These are phyloP conservation scores for Chelonia mydas DNA, from an alignment of 2,797 vertebrate genomes.

Conservation along the genomic window DNA sequence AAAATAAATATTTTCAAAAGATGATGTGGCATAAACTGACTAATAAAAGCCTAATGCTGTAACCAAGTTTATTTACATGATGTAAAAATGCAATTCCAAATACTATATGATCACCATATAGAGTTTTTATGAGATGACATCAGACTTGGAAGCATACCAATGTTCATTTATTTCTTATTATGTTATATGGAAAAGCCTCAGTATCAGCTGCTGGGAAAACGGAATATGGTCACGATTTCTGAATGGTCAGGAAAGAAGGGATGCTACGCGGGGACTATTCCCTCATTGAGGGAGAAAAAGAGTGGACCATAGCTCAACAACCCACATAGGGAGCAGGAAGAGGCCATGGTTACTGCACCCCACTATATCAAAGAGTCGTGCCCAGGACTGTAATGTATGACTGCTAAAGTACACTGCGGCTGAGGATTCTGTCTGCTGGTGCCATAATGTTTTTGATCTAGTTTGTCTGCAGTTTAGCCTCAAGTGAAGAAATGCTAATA, in stretches of 20 bases:
- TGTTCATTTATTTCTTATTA: background rate
- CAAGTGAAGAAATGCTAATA: background rate
- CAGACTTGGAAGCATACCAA: background rate
- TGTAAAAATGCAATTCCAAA: background rate
- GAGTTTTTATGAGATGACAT: background rate
- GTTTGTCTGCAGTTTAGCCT: background rate
- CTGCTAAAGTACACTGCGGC: background rate
- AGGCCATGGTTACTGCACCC: background rate
- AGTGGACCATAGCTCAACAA: background rate
- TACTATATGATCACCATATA: background rate
- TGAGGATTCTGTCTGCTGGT: background rate
- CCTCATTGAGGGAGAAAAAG: background rate
- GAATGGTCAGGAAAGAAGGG: background rate
- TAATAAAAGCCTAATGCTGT: background rate
- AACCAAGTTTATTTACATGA: background rate
- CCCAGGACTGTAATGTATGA: background rate
- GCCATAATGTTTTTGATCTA: background rate
- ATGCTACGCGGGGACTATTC: background rate
- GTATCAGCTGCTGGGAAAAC: background rate
- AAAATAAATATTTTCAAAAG: background rate
- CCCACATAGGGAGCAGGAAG: background rate
- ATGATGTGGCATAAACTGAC: background rate
- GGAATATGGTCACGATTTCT: background rate
- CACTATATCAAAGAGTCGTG: rapidly evolving
- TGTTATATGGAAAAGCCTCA: background rate